Evolutionary conservation across 2,888 invertebrate genomes (phyloP).

Genomic region (Lepeophtheirus nordmannii): DNA sequence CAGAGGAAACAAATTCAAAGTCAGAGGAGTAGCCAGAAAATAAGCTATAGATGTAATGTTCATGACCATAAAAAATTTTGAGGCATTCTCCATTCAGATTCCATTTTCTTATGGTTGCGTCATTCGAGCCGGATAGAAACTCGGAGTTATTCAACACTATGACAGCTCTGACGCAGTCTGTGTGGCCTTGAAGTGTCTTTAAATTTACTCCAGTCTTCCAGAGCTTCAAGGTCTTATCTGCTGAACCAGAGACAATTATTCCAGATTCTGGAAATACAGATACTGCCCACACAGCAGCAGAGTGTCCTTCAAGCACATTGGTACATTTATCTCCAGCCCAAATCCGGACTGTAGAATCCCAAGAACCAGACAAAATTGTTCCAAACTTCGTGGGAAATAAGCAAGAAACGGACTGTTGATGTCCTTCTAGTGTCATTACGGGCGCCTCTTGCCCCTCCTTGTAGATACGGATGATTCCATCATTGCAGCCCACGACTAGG

Average conservation of each 20-base stretch:
- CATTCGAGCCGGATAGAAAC: conserved; percentile 82
- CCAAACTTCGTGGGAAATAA: conserved; percentile 2
- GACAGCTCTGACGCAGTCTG: conserved; percentile 75
- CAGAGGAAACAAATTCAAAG: conserved; percentile 8
- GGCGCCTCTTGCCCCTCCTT: neutral
- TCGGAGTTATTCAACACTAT: conserved; percentile 47
- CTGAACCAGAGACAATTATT: conserved; percentile 62
- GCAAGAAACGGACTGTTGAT: conserved; percentile 9
- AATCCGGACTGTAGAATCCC: conserved; percentile 74
- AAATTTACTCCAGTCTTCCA: conserved; percentile 55
- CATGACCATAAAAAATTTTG: conserved; percentile 60
- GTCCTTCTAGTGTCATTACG: neutral
- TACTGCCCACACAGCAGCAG: conserved; percentile 68
- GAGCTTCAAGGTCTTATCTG: conserved; percentile 72
- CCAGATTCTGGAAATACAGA: conserved; percentile 35
- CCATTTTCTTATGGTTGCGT: conserved; percentile 75
- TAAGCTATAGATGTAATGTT: conserved; percentile 66
- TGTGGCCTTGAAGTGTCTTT: conserved; percentile 49
- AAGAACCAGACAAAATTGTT: conserved; percentile 43
- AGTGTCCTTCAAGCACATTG: conserved; percentile 43
- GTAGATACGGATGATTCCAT: neutral
- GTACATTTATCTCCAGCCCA: conserved; percentile 50
- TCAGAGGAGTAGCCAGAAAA: conserved; percentile 32
- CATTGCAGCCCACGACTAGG: neutral
- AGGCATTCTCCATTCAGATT: conserved; percentile 56